Percentiles rank a stretch among this genome's conserved stretches.
Conservation (phyloP, 2,113 vertebrate genomes). For the Crotophaga sulcirostris region DNA sequence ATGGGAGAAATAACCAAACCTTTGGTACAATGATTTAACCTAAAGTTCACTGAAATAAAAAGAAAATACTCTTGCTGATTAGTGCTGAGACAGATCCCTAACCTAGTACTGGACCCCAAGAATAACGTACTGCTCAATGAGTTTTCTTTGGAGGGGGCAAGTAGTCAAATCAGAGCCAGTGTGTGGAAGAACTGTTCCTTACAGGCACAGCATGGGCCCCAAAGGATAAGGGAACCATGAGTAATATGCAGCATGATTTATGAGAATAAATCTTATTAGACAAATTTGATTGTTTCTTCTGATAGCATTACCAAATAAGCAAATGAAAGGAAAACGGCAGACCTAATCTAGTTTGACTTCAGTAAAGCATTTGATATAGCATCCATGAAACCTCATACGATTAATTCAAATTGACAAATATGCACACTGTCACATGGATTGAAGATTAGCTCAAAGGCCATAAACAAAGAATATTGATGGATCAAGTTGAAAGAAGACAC, state of each 20-base stretch:
- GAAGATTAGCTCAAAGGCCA: constrained; percentile 42
- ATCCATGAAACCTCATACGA: background rate
- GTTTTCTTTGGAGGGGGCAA: background rate
- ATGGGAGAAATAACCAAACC: background rate
- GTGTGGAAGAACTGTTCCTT: background rate
- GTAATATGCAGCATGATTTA: background rate
- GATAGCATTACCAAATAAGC: constrained; percentile 37
- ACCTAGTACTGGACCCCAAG: background rate
- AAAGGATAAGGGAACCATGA: background rate
- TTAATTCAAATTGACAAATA: constrained; percentile 51
- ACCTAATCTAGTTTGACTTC: constrained; percentile 46
- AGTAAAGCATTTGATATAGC: constrained; percentile 1
- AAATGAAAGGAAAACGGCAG: constrained; percentile 52
- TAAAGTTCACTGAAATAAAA: background rate
- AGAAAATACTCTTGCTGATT: background rate
- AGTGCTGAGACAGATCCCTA: background rate
- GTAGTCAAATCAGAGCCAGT: background rate
- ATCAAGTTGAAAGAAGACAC: background rate
- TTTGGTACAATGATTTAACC: background rate
- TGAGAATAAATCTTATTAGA: constrained; percentile 44
- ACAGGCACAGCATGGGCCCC: background rate
- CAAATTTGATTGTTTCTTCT: constrained; percentile 48
- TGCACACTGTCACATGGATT: background rate
- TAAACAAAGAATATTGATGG: constrained; percentile 40
- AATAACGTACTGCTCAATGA: background rate